These are phyloP conservation scores for Pteromalus puparum DNA, from an alignment of 1,140 invertebrate genomes.

Conservation along the genomic window DNA sequence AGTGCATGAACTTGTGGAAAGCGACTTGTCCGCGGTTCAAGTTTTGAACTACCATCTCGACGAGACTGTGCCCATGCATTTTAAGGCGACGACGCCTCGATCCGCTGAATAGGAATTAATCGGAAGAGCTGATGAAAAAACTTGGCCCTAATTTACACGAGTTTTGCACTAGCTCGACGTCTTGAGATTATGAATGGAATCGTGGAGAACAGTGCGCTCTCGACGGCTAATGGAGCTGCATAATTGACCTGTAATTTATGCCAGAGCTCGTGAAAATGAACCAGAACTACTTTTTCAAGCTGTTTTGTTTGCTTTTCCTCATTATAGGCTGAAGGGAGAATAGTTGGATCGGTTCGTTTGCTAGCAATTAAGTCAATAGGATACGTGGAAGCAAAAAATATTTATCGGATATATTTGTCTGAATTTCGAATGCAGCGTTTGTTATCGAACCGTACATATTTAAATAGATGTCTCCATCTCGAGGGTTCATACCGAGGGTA, in stretches of 20 bases:
- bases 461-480: neutral
- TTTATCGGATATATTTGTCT: too few relatives aligned
- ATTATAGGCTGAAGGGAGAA: too few relatives aligned
- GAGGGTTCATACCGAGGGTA: neutral
- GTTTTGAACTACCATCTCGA: constrained; percentile 4
- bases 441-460: neutral
- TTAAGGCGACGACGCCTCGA: neutral
- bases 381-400: too few relatives aligned
- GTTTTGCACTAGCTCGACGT: neutral
- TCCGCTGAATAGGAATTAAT: neutral
- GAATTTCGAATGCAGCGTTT: too few relatives aligned
- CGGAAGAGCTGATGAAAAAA: constrained; percentile 5
- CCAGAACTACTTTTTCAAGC: too few relatives aligned
- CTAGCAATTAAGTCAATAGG: too few relatives aligned
- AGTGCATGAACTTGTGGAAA: neutral
- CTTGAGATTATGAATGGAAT: neutral
- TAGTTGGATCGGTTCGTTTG: too few relatives aligned
- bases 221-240: neutral
- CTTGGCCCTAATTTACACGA: neutral
- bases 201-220: neutral
- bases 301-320: too few relatives aligned
- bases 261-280: too few relatives aligned
- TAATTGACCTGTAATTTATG: neutral
- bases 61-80: neutral
- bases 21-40: neutral